Evolutionary conservation across 2,113 vertebrate genomes (phyloP).

Genomic region (Vimba vimba): DNA sequence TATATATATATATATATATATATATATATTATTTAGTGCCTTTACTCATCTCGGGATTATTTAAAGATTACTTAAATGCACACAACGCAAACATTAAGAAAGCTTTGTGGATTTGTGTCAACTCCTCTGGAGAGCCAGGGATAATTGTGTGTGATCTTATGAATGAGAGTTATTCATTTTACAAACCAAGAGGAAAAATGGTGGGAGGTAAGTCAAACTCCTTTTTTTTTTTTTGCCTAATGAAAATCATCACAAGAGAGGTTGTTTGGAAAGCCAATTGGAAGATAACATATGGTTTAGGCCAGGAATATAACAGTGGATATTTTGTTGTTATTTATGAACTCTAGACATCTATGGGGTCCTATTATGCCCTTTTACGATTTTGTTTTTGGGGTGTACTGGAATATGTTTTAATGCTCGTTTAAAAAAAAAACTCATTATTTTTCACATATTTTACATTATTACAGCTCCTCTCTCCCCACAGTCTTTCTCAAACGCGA

Average conservation of each 20-base stretch:
- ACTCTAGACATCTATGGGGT: neutral
- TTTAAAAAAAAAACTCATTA: too few species aligned
- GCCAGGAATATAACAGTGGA: constrained; percentile 4
- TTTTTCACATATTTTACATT: too few species aligned
- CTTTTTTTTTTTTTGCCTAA: constrained; percentile 64
- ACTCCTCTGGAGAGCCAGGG: constrained; percentile 66
- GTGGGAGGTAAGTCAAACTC: constrained; percentile 68
- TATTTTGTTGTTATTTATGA: constrained; percentile 10
- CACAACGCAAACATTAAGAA: constrained; percentile 70
- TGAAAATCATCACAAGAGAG: constrained; percentile 64
- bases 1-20: too few species aligned
- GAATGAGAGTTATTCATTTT: constrained; percentile 74
- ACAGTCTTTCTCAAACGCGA: too few species aligned
- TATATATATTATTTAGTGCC: too few species aligned
- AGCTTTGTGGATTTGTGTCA: constrained; percentile 69
- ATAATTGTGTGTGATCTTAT: constrained; percentile 61
- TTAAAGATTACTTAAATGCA: constrained; percentile 40
- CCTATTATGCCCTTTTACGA: too few species aligned
- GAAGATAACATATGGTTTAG: constrained; percentile 41
- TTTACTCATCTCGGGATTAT: constrained; percentile 41
- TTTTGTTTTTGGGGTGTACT: too few species aligned
- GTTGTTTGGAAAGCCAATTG: constrained; percentile 64
- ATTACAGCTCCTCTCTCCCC: too few species aligned
- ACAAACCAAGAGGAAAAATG: constrained; percentile 74
- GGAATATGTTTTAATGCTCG: too few species aligned